phyloP scores from a whole-genome alignment of 2,113 vertebrate species.

The Poicephalus gulielmi region DNA sequence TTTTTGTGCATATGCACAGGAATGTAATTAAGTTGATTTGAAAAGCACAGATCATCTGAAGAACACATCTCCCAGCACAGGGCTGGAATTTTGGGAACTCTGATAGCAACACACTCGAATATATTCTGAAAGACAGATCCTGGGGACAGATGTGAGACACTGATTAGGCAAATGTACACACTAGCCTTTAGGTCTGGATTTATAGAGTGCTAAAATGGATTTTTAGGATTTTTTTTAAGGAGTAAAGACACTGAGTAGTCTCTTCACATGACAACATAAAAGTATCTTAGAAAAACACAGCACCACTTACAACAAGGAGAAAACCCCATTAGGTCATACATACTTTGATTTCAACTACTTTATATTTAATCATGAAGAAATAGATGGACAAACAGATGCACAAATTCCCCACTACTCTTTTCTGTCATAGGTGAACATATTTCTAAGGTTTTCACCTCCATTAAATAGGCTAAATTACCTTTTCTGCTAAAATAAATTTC shows the following conservation, averaged over 20 bases:
- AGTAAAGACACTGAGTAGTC: background rate
- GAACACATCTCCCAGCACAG: background rate
- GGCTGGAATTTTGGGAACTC: background rate
- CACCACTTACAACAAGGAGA: background rate
- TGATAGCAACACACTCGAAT: background rate
- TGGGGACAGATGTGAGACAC: background rate
- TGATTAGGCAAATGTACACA: too few relatives aligned
- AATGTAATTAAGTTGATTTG: background rate
- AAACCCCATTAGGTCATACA: background rate
- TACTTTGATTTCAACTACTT: background rate
- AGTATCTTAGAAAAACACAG: background rate
- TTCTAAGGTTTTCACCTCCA: background rate
- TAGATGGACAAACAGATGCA: background rate
- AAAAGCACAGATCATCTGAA: background rate
- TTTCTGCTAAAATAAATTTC: background rate
- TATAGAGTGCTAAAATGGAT: background rate
- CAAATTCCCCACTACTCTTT: background rate
- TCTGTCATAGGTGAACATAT: background rate
- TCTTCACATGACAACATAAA: background rate
- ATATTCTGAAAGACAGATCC: background rate
- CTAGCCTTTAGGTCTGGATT: background rate
- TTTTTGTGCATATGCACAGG: background rate
- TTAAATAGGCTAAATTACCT: background rate
- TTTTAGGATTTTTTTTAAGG: background rate
- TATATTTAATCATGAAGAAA: background rate